Base-by-base conservation (phyloP, 2,888 invertebrate species). In the Leptogaster cylindrica region DNA sequence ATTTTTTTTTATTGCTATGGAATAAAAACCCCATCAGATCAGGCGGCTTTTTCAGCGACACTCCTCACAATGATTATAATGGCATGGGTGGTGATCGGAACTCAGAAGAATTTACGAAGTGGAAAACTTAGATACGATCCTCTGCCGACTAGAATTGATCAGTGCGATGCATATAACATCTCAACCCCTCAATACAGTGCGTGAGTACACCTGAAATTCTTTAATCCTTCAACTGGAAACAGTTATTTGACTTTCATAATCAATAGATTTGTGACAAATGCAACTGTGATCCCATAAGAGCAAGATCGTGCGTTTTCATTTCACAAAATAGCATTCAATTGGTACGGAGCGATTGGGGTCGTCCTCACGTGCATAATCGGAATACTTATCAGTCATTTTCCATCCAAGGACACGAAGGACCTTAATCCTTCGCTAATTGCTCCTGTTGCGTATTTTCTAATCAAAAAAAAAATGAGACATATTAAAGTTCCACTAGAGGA, bases 311-410 rank as follows among this genome's bases (percentile, higher is more conserved):
- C 79, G 2, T 82, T 83, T 67, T 75, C 81, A 6, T 72, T 88
- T 6, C 88, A 83, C 74, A 82, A 83, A 10, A 76, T 88, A 41
- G 85, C 87, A 1, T 87, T 87, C 75, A 84, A 86, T 77, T 87
- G 86, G 82, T 87, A 87, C 74, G 83, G 84, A 6, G 70, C 83
- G 2, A 72, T 85, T 7, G 87, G 87, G 0, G 81, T 81, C 14
- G 20, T 81, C 1, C 75, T 84, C 1, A 82, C 83, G 0, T 81
- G 87, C 67, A 71, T 83, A 1, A 76, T 85, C 25, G 86, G 85
- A 0, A 74, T 86, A 27, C 75, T 84, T 2, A 82, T 85, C 69
- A 87, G 86, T 73, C 83, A 83, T 68, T 64, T 85, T 2, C 83
- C 83, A 39, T 82, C 81, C 0, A 65, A 66, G 1, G 72, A 75